Base-by-base conservation (phyloP, 1,140 invertebrate species). In the Microplitis demolitor region DNA sequence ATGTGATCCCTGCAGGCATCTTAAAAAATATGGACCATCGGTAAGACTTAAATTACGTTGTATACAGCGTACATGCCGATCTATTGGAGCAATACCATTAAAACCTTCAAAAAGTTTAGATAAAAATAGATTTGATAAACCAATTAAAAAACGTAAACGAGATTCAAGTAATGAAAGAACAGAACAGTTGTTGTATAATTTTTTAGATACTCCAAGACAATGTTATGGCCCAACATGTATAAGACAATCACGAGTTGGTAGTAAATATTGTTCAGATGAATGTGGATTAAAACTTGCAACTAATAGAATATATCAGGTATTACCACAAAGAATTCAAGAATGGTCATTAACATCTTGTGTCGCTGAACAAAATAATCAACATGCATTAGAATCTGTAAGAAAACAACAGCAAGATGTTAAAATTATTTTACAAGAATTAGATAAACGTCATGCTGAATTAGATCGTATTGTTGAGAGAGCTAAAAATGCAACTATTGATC, bases 251-350 rank as follows among this genome's bases (percentile, higher is more conserved):
- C 88, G 93, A 6, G 89, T 89, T 34, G 92, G 92, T 11, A 98
- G 96, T 62, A 99, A 99, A 87, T 99, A 99, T 81, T 99, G 98
- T 82, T 96, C 94, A 9, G 92, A 98, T 77, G 91, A 94, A 70
- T 99, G 98, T 86, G 98, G 98, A 1, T 90, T 97, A 76, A 93
- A 94, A 81, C 86, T 99, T 3, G 97, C 98, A 0, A 96, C 94
- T 1, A 93, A 91, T 69, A 88, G 95, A 76, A 95, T 96, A 77
- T 95, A 94, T 79, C 93, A 95, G 86, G 92, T 93, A 4, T 82
- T 99, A 14, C 97, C 97, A 0, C 94, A 95, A 78, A 89, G 97
- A n/a, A 93, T 98, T 71, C 95, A 97, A 83, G 96, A 98, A 80
- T 98, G 97, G 96, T 93, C 94, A 45, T 88, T 95, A n/a, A 94